phyloP scores from a whole-genome alignment of 2,113 vertebrate genomes.

The Pseudorhombus dupliciocellatus region DNA sequence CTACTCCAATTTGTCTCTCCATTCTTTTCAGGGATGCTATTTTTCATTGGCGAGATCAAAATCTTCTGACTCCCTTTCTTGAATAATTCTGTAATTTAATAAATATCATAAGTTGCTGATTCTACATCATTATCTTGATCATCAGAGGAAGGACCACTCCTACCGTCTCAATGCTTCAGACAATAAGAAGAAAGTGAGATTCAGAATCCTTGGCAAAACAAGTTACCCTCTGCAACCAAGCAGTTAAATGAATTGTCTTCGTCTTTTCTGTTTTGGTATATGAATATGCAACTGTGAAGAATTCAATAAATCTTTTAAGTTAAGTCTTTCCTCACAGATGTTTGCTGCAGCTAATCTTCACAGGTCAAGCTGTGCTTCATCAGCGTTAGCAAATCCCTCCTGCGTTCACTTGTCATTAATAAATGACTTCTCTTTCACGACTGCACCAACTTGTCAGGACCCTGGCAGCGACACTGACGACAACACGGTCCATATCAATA shows the following conservation, averaged over 20 bases:
- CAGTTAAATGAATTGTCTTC: constrained; percentile 34
- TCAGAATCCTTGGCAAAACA: constrained; percentile 32
- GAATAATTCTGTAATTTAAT: not conserved
- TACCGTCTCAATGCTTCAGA: not conserved
- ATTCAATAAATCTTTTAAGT: constrained; percentile 17
- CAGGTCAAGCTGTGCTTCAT: constrained; percentile 28
- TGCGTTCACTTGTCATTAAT: constrained; percentile 51
- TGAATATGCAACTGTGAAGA: constrained; percentile 43
- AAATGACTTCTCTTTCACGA: constrained; percentile 49
- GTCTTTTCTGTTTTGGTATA: constrained; percentile 14
- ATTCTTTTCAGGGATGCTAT: constrained; percentile 17
- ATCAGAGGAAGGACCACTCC: not conserved
- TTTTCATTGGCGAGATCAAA: constrained; percentile 3
- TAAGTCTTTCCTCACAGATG: constrained; percentile 14
- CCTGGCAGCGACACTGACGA: constrained; percentile 57
- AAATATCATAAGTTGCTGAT: not conserved
- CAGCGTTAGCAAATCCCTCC: constrained; percentile 19
- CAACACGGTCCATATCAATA: constrained; percentile 65
- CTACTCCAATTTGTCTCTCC: constrained; percentile 52
- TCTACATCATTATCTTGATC: not conserved
- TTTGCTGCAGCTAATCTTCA: constrained; percentile 31
- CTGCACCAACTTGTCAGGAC: constrained; percentile 46
- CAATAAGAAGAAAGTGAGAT: constrained; percentile 10
- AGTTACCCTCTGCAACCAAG: constrained; percentile 27
- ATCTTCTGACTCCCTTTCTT: constrained; percentile 10